These are phyloP conservation scores for Ectobius pallidus DNA, from an alignment of 2,888 invertebrate genomes.

Conservation along the genomic window DNA sequence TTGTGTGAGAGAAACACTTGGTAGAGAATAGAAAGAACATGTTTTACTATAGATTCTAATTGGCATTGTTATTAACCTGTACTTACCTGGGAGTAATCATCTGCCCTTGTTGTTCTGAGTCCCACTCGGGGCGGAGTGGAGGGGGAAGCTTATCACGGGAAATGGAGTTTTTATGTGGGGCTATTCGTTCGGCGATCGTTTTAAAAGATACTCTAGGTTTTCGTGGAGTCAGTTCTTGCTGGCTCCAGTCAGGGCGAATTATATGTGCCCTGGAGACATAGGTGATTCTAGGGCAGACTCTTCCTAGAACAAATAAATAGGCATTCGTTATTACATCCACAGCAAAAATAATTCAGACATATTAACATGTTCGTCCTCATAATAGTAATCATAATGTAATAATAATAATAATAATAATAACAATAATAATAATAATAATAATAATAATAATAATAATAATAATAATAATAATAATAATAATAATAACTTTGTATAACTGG, in stretches of 20 bases:
- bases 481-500: not conserved
- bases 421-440: not conserved
- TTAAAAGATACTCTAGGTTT: constrained; percentile 7
- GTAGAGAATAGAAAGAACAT: too few relatives aligned
- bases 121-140: not conserved
- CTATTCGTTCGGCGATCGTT: constrained; percentile 7
- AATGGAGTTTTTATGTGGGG: constrained; percentile 23
- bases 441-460: not conserved
- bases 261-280: not conserved
- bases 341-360: too few relatives aligned
- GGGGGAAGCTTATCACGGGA: constrained; percentile 5
- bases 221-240: not conserved
- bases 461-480: not conserved
- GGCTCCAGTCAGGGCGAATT: not conserved
- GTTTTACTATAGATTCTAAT: too few relatives aligned
- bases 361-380: too few relatives aligned
- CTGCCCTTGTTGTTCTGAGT: constrained; percentile 12
- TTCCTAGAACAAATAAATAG: not conserved
- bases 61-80: too few relatives aligned
- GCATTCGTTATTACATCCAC: not conserved
- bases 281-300: too few relatives aligned
- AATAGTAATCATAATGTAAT: too few relatives aligned
- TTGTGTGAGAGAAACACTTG: too few relatives aligned
- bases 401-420: not conserved
- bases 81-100: not conserved